Evolutionary conservation across 2,888 invertebrate species (phyloP).

Genomic region (Rhaphigaster nebulosa): DNA sequence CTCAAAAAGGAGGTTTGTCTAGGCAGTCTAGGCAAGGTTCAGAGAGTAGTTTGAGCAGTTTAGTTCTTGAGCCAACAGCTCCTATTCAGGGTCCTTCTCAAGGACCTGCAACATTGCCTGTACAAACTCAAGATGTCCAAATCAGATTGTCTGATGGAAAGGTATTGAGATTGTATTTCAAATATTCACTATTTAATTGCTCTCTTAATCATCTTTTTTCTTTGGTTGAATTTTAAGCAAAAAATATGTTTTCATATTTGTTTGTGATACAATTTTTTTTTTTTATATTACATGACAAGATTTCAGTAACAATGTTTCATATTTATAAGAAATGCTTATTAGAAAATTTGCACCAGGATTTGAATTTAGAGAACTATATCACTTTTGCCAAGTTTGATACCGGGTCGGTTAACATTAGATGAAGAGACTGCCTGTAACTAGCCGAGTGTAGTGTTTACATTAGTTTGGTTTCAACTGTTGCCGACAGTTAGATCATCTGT

Average conservation of each 20-base stretch:
- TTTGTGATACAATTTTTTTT: too few species aligned
- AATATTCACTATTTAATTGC: not conserved
- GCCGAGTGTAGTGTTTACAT: too few species aligned
- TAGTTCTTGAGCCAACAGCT: conserved; percentile 68
- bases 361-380: too few species aligned
- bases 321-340: not conserved
- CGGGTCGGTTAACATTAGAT: too few species aligned
- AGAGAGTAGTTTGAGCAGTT: conserved; percentile 69
- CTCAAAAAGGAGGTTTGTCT: conserved; percentile 71
- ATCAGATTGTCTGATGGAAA: conserved; percentile 69
- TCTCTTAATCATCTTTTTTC: not conserved
- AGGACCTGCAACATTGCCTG: conserved; percentile 56
- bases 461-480: too few species aligned
- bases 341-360: too few species aligned
- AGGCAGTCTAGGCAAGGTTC: conserved; percentile 70
- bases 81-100: conserved; percentile 54
- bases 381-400: too few species aligned
- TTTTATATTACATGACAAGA: not conserved
- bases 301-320: not conserved
- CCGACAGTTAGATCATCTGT: too few species aligned
- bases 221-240: too few species aligned
- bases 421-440: too few species aligned
- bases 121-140: conserved; percentile 61
- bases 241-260: too few species aligned
- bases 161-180: conserved; percentile 63